phyloP scores from a whole-genome alignment of 2,113 vertebrate species.

The Dinomys branickii region DNA sequence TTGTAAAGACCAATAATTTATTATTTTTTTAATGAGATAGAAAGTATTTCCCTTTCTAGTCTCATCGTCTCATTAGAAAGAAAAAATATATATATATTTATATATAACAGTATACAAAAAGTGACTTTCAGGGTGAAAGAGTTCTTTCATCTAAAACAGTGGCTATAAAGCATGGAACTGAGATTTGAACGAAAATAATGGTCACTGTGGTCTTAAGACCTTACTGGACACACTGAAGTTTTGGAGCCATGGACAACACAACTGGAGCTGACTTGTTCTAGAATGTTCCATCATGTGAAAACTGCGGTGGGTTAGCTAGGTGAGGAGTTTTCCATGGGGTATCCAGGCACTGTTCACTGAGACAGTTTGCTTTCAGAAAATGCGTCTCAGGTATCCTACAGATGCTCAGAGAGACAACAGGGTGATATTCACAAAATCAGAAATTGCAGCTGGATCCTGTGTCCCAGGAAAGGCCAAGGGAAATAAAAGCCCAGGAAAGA shows the following conservation, averaged over 20 bases:
- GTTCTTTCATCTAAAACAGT: conserved; percentile 62
- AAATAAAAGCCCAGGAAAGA: not conserved
- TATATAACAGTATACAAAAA: conserved; percentile 57
- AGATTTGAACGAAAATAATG: conserved; percentile 46
- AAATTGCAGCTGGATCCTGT: not conserved
- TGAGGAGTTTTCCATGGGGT: not conserved
- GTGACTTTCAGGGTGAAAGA: conserved; percentile 61
- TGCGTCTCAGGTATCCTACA: conserved; percentile 73
- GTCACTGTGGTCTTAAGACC: conserved; percentile 69
- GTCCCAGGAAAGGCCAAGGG: not conserved
- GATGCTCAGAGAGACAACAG: no score
- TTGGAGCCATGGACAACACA: conserved; percentile 41
- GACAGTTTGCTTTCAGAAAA: conserved; percentile 72
- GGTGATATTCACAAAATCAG: no score
- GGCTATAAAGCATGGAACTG: conserved; percentile 51
- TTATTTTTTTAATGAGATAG: conserved; percentile 83
- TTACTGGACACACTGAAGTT: not conserved
- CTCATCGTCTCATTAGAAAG: conserved; percentile 86
- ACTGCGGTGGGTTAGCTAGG: conserved; percentile 11
- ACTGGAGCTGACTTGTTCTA: conserved; percentile 49
- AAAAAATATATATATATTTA: conserved; percentile 78
- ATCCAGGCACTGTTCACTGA: conserved; percentile 63
- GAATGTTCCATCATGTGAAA: conserved; percentile 63
- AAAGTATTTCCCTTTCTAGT: conserved; percentile 75
- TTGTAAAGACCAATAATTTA: conserved; percentile 95